phyloP scores from a whole-genome alignment of 1,140 invertebrate genomes.

The Anthonomus grandis region DNA sequence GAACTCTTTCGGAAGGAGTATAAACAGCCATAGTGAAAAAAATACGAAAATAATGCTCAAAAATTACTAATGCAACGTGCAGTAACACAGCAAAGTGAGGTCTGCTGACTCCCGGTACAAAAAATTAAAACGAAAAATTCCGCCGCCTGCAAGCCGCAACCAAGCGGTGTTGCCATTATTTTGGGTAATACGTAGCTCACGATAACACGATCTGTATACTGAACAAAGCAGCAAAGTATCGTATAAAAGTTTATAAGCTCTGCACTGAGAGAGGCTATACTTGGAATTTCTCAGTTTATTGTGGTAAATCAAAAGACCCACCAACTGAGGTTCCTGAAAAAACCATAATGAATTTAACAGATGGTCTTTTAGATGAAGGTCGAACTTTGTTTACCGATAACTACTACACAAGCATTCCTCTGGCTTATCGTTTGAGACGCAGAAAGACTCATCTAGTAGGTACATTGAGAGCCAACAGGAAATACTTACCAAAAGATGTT shows the following conservation, averaged over 20 bases:
- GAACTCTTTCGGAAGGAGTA: no score
- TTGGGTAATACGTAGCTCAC: no score
- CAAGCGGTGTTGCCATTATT: no score
- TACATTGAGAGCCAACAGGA: conserved; percentile 46
- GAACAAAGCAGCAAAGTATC: no score
- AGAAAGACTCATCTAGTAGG: conserved; percentile 42
- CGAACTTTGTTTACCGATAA: conserved; percentile 35
- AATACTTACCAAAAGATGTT: conserved; percentile 29
- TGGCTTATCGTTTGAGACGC: conserved; percentile 38
- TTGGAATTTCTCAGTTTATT: conserved; percentile 30
- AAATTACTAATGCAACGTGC: no score
- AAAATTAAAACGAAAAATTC: no score
- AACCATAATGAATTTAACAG: conserved; percentile 10
- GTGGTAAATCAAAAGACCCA: conserved; percentile 3
- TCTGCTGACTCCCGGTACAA: no score
- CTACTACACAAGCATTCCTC: conserved; percentile 49
- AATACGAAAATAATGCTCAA: no score
- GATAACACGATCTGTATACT: no score
- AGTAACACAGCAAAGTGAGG: no score
- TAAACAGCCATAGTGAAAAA: no score
- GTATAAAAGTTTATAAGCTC: conserved; percentile 42
- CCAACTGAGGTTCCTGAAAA: conserved; percentile 8
- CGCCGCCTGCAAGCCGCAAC: no score
- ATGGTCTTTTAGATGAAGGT: conserved; percentile 20
- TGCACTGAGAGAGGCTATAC: conserved; percentile 34